Evolutionary conservation across 2,888 invertebrate species (phyloP).

Genomic region (Argyresthia goedartella): DNA sequence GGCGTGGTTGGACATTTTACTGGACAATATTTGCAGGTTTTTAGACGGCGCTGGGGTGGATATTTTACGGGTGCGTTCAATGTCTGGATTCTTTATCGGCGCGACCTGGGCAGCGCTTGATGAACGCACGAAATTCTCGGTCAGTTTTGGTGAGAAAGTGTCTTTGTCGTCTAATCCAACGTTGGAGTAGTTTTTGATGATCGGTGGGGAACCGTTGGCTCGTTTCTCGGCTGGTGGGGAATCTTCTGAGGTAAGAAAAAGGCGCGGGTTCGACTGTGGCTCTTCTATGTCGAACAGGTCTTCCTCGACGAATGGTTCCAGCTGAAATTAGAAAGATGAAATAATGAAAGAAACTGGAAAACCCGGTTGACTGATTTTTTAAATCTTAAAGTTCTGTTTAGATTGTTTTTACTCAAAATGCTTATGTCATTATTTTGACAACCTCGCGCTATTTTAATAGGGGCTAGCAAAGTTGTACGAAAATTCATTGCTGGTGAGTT

Average conservation of each 20-base stretch:
- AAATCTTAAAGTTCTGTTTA: too few species aligned
- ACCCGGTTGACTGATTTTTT: too few species aligned
- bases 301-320: slow-evolving; percentile 51
- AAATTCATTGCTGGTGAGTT: too few species aligned
- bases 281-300: slow-evolving; percentile 35
- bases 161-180: slow-evolving; percentile 27
- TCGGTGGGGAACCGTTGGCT: slow-evolving; percentile 47
- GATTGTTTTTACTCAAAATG: too few species aligned
- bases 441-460: too few species aligned
- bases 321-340: slow-evolving; percentile 21
- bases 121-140: slow-evolving; percentile 70
- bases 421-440: too few species aligned
- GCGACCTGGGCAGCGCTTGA: slow-evolving; percentile 80
- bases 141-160: neutral
- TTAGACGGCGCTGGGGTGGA: slow-evolving; percentile 39
- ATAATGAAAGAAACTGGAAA: too few species aligned
- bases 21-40: slow-evolving; percentile 71
- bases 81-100: slow-evolving; percentile 30
- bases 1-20: slow-evolving; percentile 64
- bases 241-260: slow-evolving; percentile 39
- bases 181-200: slow-evolving; percentile 37
- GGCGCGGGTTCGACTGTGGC: slow-evolving; percentile 4
- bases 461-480: too few species aligned
- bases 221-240: slow-evolving; percentile 23
- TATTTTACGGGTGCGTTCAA: slow-evolving; percentile 42